phyloP scores from a whole-genome alignment of 1,140 invertebrate species.

The Drosophila ohnishii region DNA sequence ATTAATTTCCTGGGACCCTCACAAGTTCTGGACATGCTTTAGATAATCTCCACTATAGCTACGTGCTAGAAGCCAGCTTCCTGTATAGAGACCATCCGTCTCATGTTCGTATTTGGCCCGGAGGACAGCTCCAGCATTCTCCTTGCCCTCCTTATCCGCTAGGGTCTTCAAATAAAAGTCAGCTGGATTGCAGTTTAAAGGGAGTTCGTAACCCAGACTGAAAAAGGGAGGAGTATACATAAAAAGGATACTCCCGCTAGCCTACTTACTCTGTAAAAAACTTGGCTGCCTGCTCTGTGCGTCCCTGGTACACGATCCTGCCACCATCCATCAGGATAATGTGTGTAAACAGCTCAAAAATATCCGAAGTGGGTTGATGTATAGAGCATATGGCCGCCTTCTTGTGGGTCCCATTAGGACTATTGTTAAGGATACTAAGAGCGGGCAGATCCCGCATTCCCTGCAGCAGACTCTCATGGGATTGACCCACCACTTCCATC shows the following conservation, averaged over 20 bases:
- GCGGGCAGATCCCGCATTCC: constrained; percentile 64
- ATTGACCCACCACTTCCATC: constrained; percentile 63
- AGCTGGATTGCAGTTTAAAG: constrained; percentile 87
- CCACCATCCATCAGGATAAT: constrained; percentile 91
- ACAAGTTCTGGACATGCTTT: constrained; percentile 68
- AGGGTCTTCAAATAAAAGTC: constrained; percentile 87
- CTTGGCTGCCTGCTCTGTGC: constrained; percentile 85
- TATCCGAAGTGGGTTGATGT: constrained; percentile 93
- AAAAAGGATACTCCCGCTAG: background rate
- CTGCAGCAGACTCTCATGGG: constrained; percentile 61
- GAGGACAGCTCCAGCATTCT: constrained; percentile 75
- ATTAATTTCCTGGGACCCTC: constrained; percentile 7
- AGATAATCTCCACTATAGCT: constrained; percentile 66
- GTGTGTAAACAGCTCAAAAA: constrained; percentile 92
- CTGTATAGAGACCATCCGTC: constrained; percentile 71
- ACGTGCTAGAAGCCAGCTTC: constrained; percentile 69
- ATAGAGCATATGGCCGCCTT: constrained; percentile 91
- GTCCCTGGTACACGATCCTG: constrained; percentile 91
- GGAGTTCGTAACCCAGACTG: constrained; percentile 86
- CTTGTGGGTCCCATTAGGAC: constrained; percentile 85
- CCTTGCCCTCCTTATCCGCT: constrained; percentile 82
- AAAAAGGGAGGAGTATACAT: background rate
- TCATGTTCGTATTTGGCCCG: constrained; percentile 80
- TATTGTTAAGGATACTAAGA: constrained; percentile 60
- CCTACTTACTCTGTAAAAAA: constrained; percentile 87